Base-by-base conservation (phyloP, 2,888 invertebrate genomes). In the Vesta saturnalis region DNA sequence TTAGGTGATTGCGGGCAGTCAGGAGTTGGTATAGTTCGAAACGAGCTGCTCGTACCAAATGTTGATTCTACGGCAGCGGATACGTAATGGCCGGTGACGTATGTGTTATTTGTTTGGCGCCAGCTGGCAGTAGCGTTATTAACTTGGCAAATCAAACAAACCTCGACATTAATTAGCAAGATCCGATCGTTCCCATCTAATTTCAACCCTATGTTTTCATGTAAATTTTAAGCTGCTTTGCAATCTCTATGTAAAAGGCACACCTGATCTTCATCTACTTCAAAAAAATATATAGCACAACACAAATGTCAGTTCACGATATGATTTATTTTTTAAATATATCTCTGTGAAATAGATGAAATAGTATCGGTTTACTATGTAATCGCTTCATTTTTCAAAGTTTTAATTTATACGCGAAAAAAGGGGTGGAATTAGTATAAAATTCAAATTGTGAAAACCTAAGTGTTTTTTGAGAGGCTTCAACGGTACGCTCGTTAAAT, bases 141-240 rank as follows among this genome's bases (percentile, higher is more conserved):
- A 85, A 85, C 84, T 85, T 83, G 83, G 82, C 83, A 84, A 85
- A 84, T 85, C 84, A 85, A 85, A 85, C 84, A 85, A 83, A 83
- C 81, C 79, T 80, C 79, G 83, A 83, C 83, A 84, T 83, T 84
- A 84, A 84, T 84, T 84, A 83, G 76, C 77, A 72, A 76, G 78
- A 81, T 81, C 79, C 79, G 79, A 81, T 81, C 77, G 78, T 79
- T 78, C 58, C 60, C 78, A 77, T 77, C 75, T 75, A 74, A 76
- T 74, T 75, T 70, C 72, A 74, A 74, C 75, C 74, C 74, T 76
- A 76, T 75, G 77, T 78, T 78, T 60, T 68, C 67, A 63, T 67
- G 64, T 68, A 52, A 52, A 67, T 64, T 59, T 47, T 62, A 60
- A 68, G 60, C 64, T 23, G 60, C 64, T 68, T 47, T 60, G 15